phyloP scores from a whole-genome alignment of 2,797 vertebrate species.

The Emys orbicularis region DNA sequence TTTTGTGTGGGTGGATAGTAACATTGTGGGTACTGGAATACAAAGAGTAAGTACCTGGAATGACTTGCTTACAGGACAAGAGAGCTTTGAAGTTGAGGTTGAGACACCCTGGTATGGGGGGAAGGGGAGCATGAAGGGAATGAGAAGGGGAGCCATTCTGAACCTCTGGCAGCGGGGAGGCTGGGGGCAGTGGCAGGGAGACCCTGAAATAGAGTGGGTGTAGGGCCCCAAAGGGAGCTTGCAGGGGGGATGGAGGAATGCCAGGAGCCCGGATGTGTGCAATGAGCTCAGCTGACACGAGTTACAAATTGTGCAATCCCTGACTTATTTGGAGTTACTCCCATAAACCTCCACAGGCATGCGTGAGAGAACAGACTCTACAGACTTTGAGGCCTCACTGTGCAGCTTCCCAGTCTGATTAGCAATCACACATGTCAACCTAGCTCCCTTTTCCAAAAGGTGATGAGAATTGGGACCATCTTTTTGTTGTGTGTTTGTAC shows the following conservation, averaged over 20 bases:
- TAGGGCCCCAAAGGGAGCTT: no score
- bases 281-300: background rate
- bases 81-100: background rate
- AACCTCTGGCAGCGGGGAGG: no score
- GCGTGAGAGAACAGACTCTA: background rate
- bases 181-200: no score
- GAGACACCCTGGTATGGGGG: no score
- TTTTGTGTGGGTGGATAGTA: background rate
- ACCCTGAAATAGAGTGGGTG: no score
- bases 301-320: background rate
- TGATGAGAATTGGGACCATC: background rate
- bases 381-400: background rate
- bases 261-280: background rate
- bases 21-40: accelerated
- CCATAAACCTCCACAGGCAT: no score
- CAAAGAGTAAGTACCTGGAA: no score
- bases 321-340: background rate
- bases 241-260: background rate
- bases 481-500: background rate
- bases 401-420: background rate
- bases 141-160: no score
- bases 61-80: no score
- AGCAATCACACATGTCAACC: background rate
- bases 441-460: background rate
- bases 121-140: no score